Base-by-base conservation (phyloP, 2,888 invertebrate species). In the Sarcophaga caerulescens region DNA sequence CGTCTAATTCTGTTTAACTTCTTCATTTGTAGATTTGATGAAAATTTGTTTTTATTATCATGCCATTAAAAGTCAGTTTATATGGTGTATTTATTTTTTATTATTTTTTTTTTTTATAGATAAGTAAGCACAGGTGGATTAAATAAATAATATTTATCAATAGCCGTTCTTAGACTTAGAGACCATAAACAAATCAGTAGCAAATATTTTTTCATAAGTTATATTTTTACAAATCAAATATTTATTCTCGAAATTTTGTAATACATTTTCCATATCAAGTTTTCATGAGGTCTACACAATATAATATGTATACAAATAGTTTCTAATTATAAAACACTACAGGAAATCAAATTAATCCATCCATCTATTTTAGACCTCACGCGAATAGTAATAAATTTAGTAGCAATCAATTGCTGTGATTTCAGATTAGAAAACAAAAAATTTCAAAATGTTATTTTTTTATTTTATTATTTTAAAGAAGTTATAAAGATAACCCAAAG, bases 401-500 rank as follows among this genome's bases (percentile, higher is more conserved):
- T 21, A 21, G 5, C 44, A n/a, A 70, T 10, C 44, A 4, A 14
- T 70, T 23, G n/a, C 45, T 45, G 21, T 19, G 66, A 66, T 69
- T 52, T 23, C 8, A 68, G 45, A 68, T 68, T 47, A 47, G 45
- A 17, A 52, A 57, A 17, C 12, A 14, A 52, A 52, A 52, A 14
- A 17, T 52, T 52, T 52, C 17, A 52, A 45, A 68, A n/a, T 74
- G 6, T 63, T 65, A 57, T 35, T 35, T 65, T 35, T 12, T 8
- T 8, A 35, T n/a, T n/a, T n/a, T n/a, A n/a, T n/a, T n/a, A n/a
- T n/a, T n/a, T n/a, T 35, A 35, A 35, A 35, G 35, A 35, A 35
- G 35, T 35, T 35, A 35, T 57, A 17, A 57, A 76, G 70, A 62
- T 79, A 69, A 25, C 70, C 17, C 57, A 71, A n/a, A 8, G 3